Evolutionary conservation across 2,797 vertebrate species (phyloP), one percentile per base, ranked within the genome.

Genomic region (Chelonia mydas): DNA sequence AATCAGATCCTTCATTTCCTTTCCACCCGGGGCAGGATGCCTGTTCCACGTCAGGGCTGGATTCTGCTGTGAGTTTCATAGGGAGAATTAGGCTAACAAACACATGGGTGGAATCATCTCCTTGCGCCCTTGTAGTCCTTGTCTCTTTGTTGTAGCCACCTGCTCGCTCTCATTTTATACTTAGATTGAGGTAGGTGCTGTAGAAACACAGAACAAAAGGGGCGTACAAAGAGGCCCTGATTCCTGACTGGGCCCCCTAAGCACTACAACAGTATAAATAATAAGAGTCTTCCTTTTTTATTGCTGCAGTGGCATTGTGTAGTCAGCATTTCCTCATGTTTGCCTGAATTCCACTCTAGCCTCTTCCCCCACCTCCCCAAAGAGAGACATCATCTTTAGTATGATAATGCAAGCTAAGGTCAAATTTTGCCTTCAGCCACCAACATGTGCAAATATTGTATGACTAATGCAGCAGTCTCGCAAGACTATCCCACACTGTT

Each of bases 361-460:
- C 85, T 90, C 84, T 84, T 89, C 51, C 77, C n/a, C 57, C 47
- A 92, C n/a, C 33, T 68, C n/a, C 3, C 19, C 90, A 59, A 93
- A 79, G 45, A 33, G 81, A 97, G 90, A 81, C 84, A 53, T 33
- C n/a, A 77, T 92, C 55, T 95, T 96, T 96, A 95, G 89, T 93
- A 96, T 95, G 93, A 92, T 94, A 97, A 97, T 95, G 76, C 82
- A 96, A 96, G 81, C 93, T 93, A 97, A 98, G 97, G 97, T 97
- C 96, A 85, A 27, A 95, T 88, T 95, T 96, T 95, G 95, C 97
- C 97, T 98, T 97, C 80, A 96, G 97, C 97, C 95, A 97, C 96
- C 94, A 78, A 80, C 81, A 41, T 93, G 87, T 93, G 86, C 88
- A 95, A 97, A 85, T 11, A 17, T 82, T 97, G 61, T 81, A 12